These are phyloP conservation scores for Sebastes iracundus DNA, from an alignment of 2,797 vertebrate genomes.

Conservation along the genomic window DNA sequence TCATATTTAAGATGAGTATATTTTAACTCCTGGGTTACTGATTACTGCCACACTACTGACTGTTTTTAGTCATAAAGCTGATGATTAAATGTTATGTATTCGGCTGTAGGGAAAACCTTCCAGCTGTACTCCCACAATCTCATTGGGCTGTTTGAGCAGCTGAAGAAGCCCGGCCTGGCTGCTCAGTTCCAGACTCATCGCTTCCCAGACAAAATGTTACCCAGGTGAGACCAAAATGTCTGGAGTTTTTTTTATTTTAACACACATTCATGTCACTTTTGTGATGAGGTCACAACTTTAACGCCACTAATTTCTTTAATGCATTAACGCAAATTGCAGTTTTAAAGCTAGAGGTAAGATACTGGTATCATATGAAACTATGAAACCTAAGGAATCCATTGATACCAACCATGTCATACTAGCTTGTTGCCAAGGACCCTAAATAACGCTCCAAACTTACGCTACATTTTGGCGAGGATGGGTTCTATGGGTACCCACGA, in stretches of 20 bases:
- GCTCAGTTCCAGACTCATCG: slow-evolving; percentile 97
- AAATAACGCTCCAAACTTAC: no score
- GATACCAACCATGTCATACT: no score
- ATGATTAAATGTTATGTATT: neutral
- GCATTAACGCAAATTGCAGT: no score
- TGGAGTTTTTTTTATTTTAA: no score
- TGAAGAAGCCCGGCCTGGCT: slow-evolving; percentile 94
- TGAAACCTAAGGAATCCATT: no score
- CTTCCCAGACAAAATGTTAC: slow-evolving; percentile 92
- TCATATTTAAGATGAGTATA: neutral
- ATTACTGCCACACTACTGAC: neutral
- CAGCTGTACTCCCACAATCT: slow-evolving; percentile 98
- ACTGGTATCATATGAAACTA: no score
- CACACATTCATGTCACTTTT: neutral
- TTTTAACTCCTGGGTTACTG: neutral
- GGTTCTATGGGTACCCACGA: no score
- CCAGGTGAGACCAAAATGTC: slow-evolving; percentile 64
- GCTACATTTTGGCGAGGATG: no score
- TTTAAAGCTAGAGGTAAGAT: no score
- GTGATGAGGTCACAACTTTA: slow-evolving; percentile 1
- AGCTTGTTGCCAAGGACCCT: no score
- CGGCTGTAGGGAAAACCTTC: slow-evolving; percentile 91
- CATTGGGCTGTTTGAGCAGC: slow-evolving; percentile 97
- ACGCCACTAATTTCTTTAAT: no score
- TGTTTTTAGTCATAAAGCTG: neutral